Evolutionary conservation across 1,140 invertebrate species (phyloP).

Genomic region (Brachionus calyciflorus): DNA sequence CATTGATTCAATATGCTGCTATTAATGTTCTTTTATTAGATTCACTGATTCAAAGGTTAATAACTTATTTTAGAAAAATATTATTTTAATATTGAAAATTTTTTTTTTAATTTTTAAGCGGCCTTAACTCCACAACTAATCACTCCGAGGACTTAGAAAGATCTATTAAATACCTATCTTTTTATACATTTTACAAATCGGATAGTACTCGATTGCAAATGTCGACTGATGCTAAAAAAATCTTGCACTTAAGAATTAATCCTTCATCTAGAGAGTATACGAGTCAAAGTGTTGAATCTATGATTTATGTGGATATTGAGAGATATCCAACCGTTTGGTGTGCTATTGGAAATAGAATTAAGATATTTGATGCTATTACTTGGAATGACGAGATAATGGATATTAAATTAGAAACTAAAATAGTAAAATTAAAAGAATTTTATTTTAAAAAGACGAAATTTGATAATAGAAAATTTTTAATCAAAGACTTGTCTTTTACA

Average conservation of each 20-base stretch:
- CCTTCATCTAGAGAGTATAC: neutral
- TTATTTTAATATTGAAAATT: too few relatives aligned
- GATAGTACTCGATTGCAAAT: neutral
- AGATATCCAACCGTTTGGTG: conserved; percentile 37
- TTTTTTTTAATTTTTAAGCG: neutral
- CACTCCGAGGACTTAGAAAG: conserved; percentile 6
- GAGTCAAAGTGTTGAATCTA: conserved; percentile 33
- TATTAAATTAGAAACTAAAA: conserved; percentile 29
- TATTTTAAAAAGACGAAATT: too few relatives aligned
- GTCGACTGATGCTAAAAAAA: conserved; percentile 41
- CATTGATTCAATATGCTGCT: conserved; percentile 22
- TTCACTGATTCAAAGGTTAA: neutral
- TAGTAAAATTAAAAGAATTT: conserved; percentile 3
- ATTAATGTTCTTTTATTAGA: conserved; percentile 32
- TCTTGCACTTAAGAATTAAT: conserved; percentile 7
- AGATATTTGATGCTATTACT: conserved; percentile 39
- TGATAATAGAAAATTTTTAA: neutral
- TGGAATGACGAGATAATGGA: conserved; percentile 31
- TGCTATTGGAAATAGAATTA: conserved; percentile 25
- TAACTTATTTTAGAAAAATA: neutral
- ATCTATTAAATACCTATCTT: conserved; percentile 5
- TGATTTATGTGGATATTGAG: conserved; percentile 32
- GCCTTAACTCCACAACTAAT: neutral
- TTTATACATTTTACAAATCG: neutral
- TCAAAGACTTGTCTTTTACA: conserved; percentile 15